Evolutionary conservation across 2,888 invertebrate genomes (phyloP), one percentile per base, ranked within the genome.

Genomic region (Tetranychus piercei): DNA sequence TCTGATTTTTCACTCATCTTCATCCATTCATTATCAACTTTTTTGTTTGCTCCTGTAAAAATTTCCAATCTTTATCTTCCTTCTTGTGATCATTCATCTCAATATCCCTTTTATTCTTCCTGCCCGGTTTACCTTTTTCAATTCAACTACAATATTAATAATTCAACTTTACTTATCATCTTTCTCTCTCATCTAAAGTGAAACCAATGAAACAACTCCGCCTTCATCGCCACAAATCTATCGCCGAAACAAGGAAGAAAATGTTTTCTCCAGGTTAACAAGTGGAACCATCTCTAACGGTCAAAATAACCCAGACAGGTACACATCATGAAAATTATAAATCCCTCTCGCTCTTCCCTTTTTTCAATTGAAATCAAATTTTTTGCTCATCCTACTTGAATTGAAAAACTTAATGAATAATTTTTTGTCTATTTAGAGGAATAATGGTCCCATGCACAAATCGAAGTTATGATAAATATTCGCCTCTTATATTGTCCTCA

Each of bases 191-290:
- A 18, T 69, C 23, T 74, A 18, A 22, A 69, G 70, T 23, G 67
- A 74, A 69, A 20, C 22, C 34, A 70, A 23, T 23, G 70, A 82
- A 74, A 79, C 80, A 20, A 84, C 84, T 75, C 87, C 87, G 20
- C 87, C 87, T 80, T 82, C 86, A 80, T 86, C 87, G 80, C 84
- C 89, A 80, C 82, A 87, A 34, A 78, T 80, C 6, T 78, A 78
- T 5, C 78, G 82, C 34, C 80, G 81, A 73, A 79, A 78, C 74
- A 82, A 85, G 9, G 87, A 88, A 79, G 88, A 88, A 79, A 89
- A 90, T 83, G 90, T 90, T 77, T 90, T 90, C 83, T 87, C 88
- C 77, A 83, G 90, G 71, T 85, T 90, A 20, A 88, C 90, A 0
- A 88, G 88, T 75, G 82, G 84, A 75, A 83, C 85, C 44, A 82